phyloP scores from a whole-genome alignment of 2,888 invertebrate genomes.

The Chymomyza procnemis region DNA sequence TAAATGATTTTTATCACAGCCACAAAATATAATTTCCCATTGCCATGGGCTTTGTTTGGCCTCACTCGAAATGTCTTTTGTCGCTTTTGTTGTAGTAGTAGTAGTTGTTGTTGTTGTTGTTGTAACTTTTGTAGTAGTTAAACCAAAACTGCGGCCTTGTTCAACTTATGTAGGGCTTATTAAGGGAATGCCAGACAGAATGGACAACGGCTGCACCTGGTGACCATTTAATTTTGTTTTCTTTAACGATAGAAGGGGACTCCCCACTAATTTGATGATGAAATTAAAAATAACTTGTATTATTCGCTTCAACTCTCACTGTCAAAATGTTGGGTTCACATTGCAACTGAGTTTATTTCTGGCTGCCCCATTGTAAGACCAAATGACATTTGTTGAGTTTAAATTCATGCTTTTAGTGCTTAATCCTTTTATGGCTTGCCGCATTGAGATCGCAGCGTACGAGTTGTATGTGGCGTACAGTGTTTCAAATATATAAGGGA shows the following conservation, averaged over 20 bases:
- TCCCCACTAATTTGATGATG: not conserved
- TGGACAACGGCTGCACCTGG: not conserved
- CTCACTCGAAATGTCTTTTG: constrained; percentile 2
- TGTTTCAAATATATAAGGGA: no score
- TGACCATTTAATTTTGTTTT: not conserved
- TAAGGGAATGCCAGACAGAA: not conserved
- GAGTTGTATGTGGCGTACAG: constrained; percentile 10
- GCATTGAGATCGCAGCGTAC: constrained; percentile 6
- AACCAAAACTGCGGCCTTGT: not conserved
- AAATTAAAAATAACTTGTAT: not conserved
- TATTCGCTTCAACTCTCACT: no score
- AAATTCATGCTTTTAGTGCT: constrained; percentile 62
- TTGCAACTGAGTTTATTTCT: constrained; percentile 24
- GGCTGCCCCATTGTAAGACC: constrained; percentile 27
- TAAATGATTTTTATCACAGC: constrained; percentile 72
- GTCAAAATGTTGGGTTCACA: not conserved
- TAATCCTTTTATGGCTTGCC: constrained; percentile 61
- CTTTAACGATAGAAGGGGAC: not conserved
- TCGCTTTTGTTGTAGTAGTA: not conserved
- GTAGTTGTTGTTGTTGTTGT: not conserved
- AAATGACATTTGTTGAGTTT: constrained; percentile 59
- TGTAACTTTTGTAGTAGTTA: not conserved
- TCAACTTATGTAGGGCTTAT: not conserved
- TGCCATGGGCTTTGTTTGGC: constrained; percentile 8
- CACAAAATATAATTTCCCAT: constrained; percentile 42